These are phyloP conservation scores for Megaleporinus macrocephalus DNA, from an alignment of 2,113 vertebrate genomes.

Conservation along the genomic window DNA sequence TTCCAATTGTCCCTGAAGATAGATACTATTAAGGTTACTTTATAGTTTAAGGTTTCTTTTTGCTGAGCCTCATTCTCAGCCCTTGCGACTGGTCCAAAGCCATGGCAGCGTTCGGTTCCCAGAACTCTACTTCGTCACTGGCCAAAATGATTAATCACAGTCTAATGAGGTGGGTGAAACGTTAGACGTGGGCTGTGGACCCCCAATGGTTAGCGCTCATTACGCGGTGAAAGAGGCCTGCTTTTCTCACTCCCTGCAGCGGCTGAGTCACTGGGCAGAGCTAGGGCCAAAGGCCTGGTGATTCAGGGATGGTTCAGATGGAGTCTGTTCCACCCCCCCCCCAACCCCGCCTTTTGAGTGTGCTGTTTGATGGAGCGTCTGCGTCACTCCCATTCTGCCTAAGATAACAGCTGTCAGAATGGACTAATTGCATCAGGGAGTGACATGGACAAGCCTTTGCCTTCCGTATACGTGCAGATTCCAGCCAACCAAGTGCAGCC, in stretches of 20 bases:
- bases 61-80: not conserved
- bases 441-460: slow-evolving; percentile 19
- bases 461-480: slow-evolving; percentile 28
- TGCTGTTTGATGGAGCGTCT: slow-evolving; percentile 58
- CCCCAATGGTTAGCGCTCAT: slow-evolving; percentile 41
- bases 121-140: slow-evolving; percentile 29
- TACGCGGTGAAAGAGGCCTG: slow-evolving; percentile 40
- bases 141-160: slow-evolving; percentile 43
- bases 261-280: slow-evolving; percentile 53
- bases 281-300: slow-evolving; percentile 39
- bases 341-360: slow-evolving; percentile 56
- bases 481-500: slow-evolving; percentile 15
- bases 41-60: not conserved
- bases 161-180: slow-evolving; percentile 50
- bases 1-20: too few species aligned
- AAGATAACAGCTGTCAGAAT: slow-evolving; percentile 74
- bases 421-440: slow-evolving; percentile 65
- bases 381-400: slow-evolving; percentile 66
- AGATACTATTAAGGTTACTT: too few species aligned
- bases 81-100: not conserved
- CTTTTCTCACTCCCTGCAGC: slow-evolving; percentile 32
- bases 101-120: slow-evolving; percentile 9
- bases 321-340: slow-evolving; percentile 60
- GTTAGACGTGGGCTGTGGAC: slow-evolving; percentile 38
- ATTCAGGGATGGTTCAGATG: slow-evolving; percentile 61